A percentile compares a stretch with the other conserved stretches of the same genome.
Conservation (phyloP, 1,140 invertebrate species). For the Hycleus phaleratus region DNA sequence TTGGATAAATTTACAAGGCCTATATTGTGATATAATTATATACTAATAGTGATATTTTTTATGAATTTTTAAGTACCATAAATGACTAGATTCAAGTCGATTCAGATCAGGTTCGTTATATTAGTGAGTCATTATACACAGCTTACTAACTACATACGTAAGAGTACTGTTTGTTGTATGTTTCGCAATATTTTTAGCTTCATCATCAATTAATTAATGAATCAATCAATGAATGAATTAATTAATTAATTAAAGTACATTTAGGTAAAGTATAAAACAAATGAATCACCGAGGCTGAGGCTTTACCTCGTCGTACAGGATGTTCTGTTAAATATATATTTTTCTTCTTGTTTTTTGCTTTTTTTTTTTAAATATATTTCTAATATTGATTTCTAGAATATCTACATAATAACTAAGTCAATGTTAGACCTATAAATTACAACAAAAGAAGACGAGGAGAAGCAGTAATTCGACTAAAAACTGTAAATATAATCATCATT, state of each 20-base stretch:
- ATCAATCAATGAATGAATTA: constrained; percentile 7
- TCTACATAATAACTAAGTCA: constrained; percentile 32
- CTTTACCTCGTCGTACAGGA: constrained; percentile 4
- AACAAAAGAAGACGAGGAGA: constrained; percentile 33
- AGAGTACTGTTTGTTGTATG: constrained; percentile 23
- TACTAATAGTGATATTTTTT: not conserved
- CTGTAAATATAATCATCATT: constrained; percentile 6
- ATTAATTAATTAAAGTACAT: constrained; percentile 26
- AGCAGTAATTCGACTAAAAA: constrained; percentile 26
- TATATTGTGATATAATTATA: not conserved
- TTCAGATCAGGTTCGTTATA: constrained; percentile 17
- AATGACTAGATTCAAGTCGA: constrained; percentile 6
- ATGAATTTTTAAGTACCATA: constrained; percentile 14
- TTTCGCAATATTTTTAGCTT: not conserved
- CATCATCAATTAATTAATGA: constrained; percentile 4
- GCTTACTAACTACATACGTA: constrained; percentile 30
- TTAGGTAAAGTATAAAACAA: constrained; percentile 33
- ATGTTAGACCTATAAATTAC: constrained; percentile 35
- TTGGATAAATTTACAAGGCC: no score
- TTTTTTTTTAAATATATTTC: constrained; percentile 8
- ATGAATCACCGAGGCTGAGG: constrained; percentile 18
- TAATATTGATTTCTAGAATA: constrained; percentile 20
- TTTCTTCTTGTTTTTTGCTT: constrained; percentile 6
- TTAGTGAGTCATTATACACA: constrained; percentile 34
- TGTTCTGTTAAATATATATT: not conserved